Conservation (phyloP, 2,888 invertebrate genomes). For the Cantharis rustica region DNA sequence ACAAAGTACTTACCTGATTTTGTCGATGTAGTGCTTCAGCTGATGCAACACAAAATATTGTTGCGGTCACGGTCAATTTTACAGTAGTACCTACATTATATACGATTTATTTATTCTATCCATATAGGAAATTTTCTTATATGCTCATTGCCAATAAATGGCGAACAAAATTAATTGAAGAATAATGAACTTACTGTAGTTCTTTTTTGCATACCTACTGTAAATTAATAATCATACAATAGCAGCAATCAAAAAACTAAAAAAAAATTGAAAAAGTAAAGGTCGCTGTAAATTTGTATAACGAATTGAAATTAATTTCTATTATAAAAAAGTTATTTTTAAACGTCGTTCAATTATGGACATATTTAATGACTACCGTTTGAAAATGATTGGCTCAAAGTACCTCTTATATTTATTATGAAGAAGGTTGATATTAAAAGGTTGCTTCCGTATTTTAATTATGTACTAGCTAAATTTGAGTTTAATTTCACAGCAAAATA, state of each 20-base stretch:
- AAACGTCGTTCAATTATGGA: neutral
- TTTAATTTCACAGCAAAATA: no score
- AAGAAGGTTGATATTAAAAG: neutral
- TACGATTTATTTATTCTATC: neutral
- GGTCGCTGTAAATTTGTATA: neutral
- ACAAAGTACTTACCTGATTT: neutral
- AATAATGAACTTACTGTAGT: neutral
- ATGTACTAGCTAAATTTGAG: neutral
- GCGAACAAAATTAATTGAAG: neutral
- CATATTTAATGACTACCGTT: neutral
- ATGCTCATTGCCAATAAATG: neutral
- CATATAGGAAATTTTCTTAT: neutral
- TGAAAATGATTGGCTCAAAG: neutral
- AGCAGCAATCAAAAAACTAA: neutral
- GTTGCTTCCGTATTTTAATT: neutral
- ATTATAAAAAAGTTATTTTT: neutral
- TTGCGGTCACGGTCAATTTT: neutral
- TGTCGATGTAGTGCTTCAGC: neutral
- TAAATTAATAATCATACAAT: neutral
- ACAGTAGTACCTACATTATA: neutral
- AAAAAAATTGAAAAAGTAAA: neutral
- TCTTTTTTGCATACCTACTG: neutral
- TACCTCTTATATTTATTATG: neutral
- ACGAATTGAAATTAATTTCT: neutral
- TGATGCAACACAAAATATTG: conserved; percentile 1